Percentiles rank a stretch among this genome's conserved stretches.
Conservation (phyloP, 2,113 vertebrate genomes). For the Phalacrocorax brasilianus region DNA sequence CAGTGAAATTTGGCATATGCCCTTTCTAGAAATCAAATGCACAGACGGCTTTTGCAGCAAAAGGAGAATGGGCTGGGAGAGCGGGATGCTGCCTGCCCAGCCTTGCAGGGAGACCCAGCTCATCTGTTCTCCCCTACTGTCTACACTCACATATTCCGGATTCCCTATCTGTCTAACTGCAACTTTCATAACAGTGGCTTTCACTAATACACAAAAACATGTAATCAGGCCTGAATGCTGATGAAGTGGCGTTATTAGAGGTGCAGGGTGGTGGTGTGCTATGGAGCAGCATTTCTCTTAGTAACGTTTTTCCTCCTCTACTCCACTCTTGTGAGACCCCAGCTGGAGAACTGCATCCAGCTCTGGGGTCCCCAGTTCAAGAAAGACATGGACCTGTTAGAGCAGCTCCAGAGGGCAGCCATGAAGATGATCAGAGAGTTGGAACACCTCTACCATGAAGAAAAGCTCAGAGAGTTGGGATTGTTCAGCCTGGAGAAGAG, state of each 20-base stretch:
- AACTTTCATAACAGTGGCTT: neutral
- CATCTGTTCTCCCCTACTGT: neutral
- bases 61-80: neutral
- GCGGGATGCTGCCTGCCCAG: neutral
- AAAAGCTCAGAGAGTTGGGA: neutral
- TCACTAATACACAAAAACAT: neutral
- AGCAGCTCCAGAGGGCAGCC: neutral
- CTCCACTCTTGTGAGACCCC: neutral
- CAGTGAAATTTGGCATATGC: neutral
- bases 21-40: neutral
- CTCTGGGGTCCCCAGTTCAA: accelerated
- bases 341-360: neutral
- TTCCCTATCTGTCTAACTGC: neutral
- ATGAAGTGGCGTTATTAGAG: neutral
- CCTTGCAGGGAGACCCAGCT: neutral
- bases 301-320: neutral
- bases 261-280: neutral
- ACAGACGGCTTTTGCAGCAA: neutral
- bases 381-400: neutral
- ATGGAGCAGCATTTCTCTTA: neutral
- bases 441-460: neutral
- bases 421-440: neutral
- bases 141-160: neutral
- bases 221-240: neutral
- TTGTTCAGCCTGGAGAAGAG: neutral